Percentiles rank a stretch among this genome's conserved stretches.
Conservation (phyloP, 2,113 vertebrate species). For the Egretta garzetta region DNA sequence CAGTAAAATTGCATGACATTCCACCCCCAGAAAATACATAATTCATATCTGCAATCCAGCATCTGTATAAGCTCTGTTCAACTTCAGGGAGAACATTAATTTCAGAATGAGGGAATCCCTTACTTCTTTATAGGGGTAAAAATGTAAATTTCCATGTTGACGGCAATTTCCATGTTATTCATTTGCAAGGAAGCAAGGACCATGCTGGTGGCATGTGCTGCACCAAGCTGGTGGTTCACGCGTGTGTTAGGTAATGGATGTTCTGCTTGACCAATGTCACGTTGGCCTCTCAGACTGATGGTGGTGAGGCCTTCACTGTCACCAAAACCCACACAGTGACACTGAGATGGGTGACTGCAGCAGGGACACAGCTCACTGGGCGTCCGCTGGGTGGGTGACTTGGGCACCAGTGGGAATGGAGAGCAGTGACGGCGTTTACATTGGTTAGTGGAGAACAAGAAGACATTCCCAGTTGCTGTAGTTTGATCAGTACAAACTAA, state of each 20-base stretch:
- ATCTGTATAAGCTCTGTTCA: constrained; percentile 15
- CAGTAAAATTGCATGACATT: constrained; percentile 45
- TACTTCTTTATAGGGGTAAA: constrained; percentile 12
- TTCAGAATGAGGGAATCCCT: constrained; percentile 65
- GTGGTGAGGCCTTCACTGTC: background rate
- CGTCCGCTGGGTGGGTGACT: background rate
- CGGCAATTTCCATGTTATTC: background rate
- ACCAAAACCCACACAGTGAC: rapidly evolving
- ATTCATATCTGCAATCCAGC: constrained; percentile 47
- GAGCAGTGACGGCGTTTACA: background rate
- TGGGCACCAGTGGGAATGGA: background rate
- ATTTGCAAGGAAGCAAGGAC: background rate
- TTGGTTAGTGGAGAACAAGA: background rate
- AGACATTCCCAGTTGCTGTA: background rate
- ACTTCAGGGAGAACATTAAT: constrained; percentile 29
- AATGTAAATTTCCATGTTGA: background rate
- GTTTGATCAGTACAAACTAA: background rate
- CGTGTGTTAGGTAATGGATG: background rate
- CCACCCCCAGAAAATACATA: constrained; percentile 62
- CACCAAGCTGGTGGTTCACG: background rate
- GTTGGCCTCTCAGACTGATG: background rate
- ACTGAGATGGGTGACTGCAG: background rate
- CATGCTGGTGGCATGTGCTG: background rate
- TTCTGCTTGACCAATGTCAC: background rate
- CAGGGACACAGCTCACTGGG: background rate